Percentiles rank a stretch among this genome's conserved stretches.
phyloP scores from a whole-genome alignment of 2,797 vertebrate species.

The Peromyscus aztecus region DNA sequence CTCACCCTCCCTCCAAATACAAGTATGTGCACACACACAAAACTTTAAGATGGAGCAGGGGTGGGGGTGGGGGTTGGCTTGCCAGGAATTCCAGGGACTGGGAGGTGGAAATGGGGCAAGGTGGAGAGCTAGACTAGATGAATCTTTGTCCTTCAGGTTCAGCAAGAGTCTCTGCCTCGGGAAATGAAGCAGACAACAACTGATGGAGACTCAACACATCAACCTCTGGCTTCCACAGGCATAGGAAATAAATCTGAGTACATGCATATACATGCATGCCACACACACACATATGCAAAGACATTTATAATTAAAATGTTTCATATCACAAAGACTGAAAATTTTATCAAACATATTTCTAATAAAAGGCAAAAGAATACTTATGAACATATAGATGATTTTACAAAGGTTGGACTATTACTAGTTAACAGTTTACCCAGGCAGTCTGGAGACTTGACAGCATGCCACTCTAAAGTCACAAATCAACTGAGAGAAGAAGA shows the following conservation, averaged over 20 bases:
- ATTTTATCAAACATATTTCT: neutral
- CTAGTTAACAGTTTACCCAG: neutral
- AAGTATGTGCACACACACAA: neutral
- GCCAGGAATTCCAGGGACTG: neutral
- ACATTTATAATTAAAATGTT: neutral
- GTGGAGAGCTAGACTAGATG: neutral
- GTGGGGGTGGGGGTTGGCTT: neutral
- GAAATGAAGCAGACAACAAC: neutral
- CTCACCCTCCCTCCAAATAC: neutral
- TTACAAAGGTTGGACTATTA: neutral
- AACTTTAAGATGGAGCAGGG: neutral
- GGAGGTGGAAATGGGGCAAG: neutral
- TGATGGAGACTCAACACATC: neutral
- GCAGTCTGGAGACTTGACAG: neutral
- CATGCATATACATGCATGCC: neutral
- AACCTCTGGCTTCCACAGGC: neutral
- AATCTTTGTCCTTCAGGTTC: neutral
- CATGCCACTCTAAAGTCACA: neutral
- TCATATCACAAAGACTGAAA: slow-evolving; percentile 22
- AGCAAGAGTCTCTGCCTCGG: neutral
- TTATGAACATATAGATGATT: neutral
- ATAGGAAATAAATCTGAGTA: neutral
- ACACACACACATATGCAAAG: neutral
- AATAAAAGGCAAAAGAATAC: slow-evolving; percentile 29
- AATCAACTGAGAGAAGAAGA: neutral